Conservation (phyloP, 2,113 vertebrate genomes). For the Psittacula cyanocephala region DNA sequence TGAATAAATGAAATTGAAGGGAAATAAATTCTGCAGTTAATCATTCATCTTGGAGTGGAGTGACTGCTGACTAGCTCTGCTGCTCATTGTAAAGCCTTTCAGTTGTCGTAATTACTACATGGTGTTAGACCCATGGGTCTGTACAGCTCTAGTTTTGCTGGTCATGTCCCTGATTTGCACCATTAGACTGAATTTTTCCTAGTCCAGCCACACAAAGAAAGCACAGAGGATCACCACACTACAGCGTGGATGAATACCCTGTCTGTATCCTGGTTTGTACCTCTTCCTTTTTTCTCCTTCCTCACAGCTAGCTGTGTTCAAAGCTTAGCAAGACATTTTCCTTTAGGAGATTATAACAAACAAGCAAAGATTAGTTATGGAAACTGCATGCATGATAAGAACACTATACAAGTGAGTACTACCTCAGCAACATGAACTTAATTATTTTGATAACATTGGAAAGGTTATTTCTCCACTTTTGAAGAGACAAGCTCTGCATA, state of each 20-base stretch:
- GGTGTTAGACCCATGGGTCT: neutral
- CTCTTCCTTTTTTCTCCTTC: neutral
- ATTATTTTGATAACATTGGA: slow-evolving; percentile 12
- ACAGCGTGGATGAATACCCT: neutral
- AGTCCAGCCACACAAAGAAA: neutral
- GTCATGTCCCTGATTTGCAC: neutral
- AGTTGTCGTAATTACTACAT: neutral
- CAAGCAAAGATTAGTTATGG: neutral
- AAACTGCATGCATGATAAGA: neutral
- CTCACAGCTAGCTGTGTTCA: neutral
- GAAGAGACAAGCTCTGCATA: neutral
- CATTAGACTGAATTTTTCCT: neutral
- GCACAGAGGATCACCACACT: neutral
- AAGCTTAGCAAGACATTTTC: neutral
- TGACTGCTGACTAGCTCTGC: neutral
- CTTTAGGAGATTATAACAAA: neutral
- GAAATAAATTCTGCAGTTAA: slow-evolving; percentile 13
- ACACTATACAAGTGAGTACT: neutral
- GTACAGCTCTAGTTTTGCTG: neutral
- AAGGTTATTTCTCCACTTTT: slow-evolving; percentile 8
- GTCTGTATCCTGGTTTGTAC: accelerated
- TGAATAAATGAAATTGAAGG: neutral
- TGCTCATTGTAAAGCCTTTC: neutral
- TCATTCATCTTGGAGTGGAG: neutral
- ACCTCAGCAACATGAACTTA: neutral